phyloP scores from a whole-genome alignment of 2,797 vertebrate genomes.

The Sebastes miniatus region DNA sequence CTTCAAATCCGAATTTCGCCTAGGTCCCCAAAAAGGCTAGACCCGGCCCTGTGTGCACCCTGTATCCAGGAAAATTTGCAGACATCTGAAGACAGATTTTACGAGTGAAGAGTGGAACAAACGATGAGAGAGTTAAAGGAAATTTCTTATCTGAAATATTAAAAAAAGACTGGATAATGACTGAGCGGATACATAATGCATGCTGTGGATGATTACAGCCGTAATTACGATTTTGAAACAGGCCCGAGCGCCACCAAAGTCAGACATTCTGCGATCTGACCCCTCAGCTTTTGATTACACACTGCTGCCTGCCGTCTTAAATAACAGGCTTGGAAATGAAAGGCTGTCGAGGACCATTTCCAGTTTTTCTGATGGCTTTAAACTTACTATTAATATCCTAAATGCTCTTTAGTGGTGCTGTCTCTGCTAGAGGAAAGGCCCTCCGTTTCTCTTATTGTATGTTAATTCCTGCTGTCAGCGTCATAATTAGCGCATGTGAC shows the following conservation, averaged over 20 bases:
- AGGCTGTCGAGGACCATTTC: conserved; percentile 87
- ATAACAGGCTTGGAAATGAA: conserved; percentile 93
- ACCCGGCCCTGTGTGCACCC: too few species aligned
- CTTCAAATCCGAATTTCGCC: too few species aligned
- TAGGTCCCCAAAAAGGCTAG: too few species aligned
- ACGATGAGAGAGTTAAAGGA: background rate
- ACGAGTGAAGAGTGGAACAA: background rate
- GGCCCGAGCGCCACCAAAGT: conserved; percentile 85
- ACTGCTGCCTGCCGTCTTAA: conserved; percentile 85
- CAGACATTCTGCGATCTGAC: conserved; percentile 74
- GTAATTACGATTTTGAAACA: conserved; percentile 89
- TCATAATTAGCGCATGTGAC: conserved; percentile 81
- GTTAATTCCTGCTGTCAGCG: conserved; percentile 82
- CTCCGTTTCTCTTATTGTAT: conserved; percentile 81
- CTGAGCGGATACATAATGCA: conserved; percentile 72
- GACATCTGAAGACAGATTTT: background rate
- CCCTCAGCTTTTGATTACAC: conserved; percentile 86
- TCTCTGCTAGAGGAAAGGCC: conserved; percentile 80
- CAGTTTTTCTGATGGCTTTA: conserved; percentile 88
- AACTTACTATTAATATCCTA: conserved; percentile 91
- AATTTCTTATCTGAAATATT: conserved; percentile 11
- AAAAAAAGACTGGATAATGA: conserved; percentile 71
- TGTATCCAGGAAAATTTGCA: background rate
- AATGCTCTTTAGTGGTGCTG: conserved; percentile 88
- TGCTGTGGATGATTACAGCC: conserved; percentile 76